These are phyloP conservation scores for Ennomos quercinarius DNA, from an alignment of 2,888 invertebrate genomes.

Conservation along the genomic window DNA sequence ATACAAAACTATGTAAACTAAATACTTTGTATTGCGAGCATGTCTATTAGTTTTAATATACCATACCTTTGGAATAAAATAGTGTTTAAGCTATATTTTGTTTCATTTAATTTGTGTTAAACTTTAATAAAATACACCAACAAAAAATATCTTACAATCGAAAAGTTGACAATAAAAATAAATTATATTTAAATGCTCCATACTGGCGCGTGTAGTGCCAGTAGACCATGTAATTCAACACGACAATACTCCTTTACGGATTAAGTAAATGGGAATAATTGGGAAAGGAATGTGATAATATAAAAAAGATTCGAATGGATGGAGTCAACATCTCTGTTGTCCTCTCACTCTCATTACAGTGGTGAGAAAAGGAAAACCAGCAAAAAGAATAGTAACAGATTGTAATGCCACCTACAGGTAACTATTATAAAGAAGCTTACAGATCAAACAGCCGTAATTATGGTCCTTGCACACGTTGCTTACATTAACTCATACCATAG, in stretches of 20 bases:
- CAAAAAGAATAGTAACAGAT: background rate
- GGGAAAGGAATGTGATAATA: slow-evolving; percentile 17
- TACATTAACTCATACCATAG: background rate
- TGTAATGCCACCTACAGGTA: background rate
- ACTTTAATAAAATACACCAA: slow-evolving; percentile 2
- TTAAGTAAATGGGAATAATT: background rate
- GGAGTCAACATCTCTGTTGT: background rate
- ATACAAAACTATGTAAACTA: too few relatives aligned
- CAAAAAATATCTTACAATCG: slow-evolving; percentile 26
- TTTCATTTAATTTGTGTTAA: background rate
- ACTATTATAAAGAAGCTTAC: slow-evolving; percentile 8
- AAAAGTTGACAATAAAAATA: slow-evolving; percentile 32
- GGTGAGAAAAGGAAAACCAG: too few relatives aligned
- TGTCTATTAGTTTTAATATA: too few relatives aligned
- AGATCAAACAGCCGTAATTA: slow-evolving; percentile 14
- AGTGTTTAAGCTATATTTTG: too few relatives aligned
- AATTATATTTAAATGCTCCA: slow-evolving; percentile 51
- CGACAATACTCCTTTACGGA: background rate
- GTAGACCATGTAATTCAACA: too few relatives aligned
- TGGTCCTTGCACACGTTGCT: slow-evolving; percentile 20
- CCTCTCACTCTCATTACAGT: too few relatives aligned
- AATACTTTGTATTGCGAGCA: too few relatives aligned
- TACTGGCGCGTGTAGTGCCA: slow-evolving; percentile 30
- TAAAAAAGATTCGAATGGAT: background rate
- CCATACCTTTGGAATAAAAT: too few relatives aligned